phyloP scores from a whole-genome alignment of 2,113 vertebrate genomes.

The Fulmarus glacialis region DNA sequence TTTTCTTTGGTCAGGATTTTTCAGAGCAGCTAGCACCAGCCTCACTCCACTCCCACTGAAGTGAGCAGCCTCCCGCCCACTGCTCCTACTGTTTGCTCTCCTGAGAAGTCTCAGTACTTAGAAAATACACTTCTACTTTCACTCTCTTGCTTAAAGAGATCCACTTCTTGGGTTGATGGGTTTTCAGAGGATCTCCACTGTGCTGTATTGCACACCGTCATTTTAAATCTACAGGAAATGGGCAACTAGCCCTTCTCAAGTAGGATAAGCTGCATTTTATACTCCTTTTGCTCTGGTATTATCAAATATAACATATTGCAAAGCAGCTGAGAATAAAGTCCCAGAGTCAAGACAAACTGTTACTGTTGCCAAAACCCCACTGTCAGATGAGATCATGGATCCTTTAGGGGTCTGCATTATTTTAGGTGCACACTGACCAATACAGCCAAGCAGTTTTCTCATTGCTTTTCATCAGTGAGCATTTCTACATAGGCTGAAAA shows the following conservation, averaged over 20 bases:
- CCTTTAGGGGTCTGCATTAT: neutral
- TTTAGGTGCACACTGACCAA: neutral
- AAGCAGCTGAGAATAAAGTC: neutral
- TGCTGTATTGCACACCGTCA: neutral
- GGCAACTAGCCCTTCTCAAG: neutral
- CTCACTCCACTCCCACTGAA: accelerated
- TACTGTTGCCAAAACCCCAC: neutral
- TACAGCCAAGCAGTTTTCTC: neutral
- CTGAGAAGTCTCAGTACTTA: neutral
- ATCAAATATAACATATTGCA: neutral
- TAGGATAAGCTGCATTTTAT: neutral
- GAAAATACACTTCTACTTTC: neutral
- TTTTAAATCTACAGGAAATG: neutral
- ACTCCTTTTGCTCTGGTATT: neutral
- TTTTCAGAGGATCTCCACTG: neutral
- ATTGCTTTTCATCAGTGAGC: neutral
- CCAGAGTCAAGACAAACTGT: neutral
- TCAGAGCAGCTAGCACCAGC: neutral
- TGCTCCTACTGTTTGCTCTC: neutral
- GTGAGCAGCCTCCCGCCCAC: neutral
- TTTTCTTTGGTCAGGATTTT: neutral
- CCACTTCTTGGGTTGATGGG: neutral
- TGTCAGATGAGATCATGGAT: neutral
- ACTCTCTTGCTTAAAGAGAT: neutral
- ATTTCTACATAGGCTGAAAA: neutral